A percentile compares a stretch with the other conserved stretches of the same genome.
Conservation (phyloP, 2,113 vertebrate genomes). For the Entelurus aequoreus region DNA sequence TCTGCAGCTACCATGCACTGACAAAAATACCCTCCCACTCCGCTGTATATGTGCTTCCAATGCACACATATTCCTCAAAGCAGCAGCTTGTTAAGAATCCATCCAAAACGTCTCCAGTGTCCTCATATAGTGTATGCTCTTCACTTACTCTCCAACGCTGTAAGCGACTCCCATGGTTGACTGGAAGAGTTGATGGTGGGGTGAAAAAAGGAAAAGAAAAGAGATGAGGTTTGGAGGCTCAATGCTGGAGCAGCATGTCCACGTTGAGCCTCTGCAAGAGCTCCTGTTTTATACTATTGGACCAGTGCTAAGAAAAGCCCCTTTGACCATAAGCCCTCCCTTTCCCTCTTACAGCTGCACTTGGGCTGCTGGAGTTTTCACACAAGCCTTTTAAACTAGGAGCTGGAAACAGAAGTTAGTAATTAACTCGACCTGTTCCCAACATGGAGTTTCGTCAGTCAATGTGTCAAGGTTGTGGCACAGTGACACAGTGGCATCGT, state of each 20-base stretch:
- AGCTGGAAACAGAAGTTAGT: slow-evolving; percentile 42
- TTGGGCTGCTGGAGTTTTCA: slow-evolving; percentile 24
- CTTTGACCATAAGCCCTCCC: slow-evolving; percentile 51
- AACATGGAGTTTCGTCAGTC: slow-evolving; percentile 29
- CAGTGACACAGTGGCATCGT: not conserved
- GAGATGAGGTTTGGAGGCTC: slow-evolving; percentile 12
- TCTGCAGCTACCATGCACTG: not conserved
- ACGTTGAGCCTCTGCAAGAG: slow-evolving; percentile 20
- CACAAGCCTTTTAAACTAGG: slow-evolving; percentile 48
- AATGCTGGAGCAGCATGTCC: slow-evolving; percentile 31
- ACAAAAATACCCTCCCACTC: not conserved
- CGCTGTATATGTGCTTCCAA: not conserved
- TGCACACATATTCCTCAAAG: not conserved
- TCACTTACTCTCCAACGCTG: slow-evolving; percentile 77
- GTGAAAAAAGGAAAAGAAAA: slow-evolving; percentile 7
- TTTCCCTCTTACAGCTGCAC: slow-evolving; percentile 11
- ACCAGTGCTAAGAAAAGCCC: slow-evolving; percentile 50
- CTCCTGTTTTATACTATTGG: slow-evolving; percentile 47
- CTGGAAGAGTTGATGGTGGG: slow-evolving; percentile 9
- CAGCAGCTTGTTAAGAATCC: not conserved
- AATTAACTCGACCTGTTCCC: slow-evolving; percentile 59
- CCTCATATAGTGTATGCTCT: not conserved
- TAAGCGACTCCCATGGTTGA: slow-evolving; percentile 72
- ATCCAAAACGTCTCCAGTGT: slow-evolving; percentile 5
- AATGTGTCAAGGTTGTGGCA: slow-evolving; percentile 37